These are phyloP conservation scores for Oreochromis grahami DNA, from an alignment of 2,797 vertebrate genomes.

Conservation along the genomic window DNA sequence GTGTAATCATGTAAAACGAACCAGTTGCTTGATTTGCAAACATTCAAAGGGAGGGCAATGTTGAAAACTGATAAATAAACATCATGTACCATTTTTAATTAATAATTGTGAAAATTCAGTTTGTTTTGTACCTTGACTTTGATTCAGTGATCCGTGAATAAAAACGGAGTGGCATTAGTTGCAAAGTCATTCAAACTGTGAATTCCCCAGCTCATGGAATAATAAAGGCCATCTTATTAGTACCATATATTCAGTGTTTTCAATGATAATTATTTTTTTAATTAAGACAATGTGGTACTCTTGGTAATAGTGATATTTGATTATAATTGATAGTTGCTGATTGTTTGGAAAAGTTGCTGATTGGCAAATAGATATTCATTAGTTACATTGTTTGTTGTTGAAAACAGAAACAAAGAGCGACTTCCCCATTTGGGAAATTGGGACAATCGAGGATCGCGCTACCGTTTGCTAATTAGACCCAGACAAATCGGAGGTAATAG, in stretches of 20 bases:
- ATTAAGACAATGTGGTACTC: background rate
- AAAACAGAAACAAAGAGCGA: background rate
- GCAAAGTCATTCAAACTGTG: background rate
- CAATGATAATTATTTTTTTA: background rate
- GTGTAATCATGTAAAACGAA: background rate
- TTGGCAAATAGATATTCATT: background rate
- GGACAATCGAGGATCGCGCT: background rate
- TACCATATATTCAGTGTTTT: background rate
- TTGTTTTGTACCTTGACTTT: background rate
- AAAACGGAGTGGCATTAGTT: background rate
- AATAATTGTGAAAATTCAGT: background rate
- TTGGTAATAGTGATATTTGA: background rate
- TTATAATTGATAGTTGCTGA: background rate
- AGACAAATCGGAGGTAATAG: background rate
- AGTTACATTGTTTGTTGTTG: background rate
- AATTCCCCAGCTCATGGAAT: background rate
- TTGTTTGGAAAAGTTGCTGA: background rate
- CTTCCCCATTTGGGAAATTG: background rate
- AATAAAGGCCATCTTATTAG: accelerated
- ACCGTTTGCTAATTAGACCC: background rate
- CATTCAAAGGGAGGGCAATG: background rate
- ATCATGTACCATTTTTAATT: background rate
- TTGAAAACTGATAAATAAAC: background rate
- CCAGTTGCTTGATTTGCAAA: background rate
- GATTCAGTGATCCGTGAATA: background rate